phyloP scores from a whole-genome alignment of 2,113 vertebrate species.

The Hyla sarda region DNA sequence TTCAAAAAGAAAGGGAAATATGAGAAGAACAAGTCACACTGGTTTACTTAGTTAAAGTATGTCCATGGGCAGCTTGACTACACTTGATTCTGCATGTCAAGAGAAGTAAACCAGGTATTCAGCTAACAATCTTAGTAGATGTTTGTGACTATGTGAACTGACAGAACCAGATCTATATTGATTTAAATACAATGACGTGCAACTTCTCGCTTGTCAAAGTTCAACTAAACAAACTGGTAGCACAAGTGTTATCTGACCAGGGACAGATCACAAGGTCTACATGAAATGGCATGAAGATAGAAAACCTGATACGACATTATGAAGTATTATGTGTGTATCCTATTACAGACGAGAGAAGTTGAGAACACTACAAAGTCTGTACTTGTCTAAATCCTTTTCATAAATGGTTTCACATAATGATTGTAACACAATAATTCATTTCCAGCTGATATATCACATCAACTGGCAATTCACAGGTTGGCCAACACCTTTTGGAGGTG shows the following conservation, averaged over 20 bases:
- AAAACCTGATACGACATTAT: constrained; percentile 3
- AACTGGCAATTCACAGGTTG: neutral
- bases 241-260: neutral
- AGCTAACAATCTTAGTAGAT: neutral
- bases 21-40: neutral
- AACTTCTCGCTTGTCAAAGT: neutral
- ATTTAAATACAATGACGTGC: neutral
- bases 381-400: neutral
- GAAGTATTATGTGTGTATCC: neutral
- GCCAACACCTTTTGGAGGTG: neutral
- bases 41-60: neutral
- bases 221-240: neutral
- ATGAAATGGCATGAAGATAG: neutral
- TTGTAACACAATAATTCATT: neutral
- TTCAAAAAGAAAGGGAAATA: too few relatives aligned
- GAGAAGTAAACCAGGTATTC: neutral
- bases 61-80: neutral
- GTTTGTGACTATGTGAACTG: neutral
- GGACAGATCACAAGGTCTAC: neutral
- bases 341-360: neutral
- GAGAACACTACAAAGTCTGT: neutral
- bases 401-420: neutral
- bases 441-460: neutral
- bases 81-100: neutral
- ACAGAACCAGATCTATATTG: neutral